phyloP scores from a whole-genome alignment of 2,888 invertebrate species.

The Allygus modestus region DNA sequence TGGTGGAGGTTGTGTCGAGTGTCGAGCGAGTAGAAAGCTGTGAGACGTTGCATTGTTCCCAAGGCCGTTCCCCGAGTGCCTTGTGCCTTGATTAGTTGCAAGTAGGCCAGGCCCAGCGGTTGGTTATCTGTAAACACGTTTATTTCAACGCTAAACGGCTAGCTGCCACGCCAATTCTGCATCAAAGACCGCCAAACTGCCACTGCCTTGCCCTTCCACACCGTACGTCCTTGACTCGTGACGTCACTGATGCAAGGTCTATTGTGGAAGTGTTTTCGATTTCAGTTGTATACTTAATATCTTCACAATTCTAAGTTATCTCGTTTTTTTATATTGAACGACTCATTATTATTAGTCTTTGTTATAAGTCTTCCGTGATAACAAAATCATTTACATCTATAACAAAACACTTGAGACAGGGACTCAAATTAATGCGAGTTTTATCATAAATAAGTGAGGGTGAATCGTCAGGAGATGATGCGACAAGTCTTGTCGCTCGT shows the following conservation, averaged over 20 bases:
- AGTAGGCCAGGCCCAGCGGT: slow-evolving; percentile 47
- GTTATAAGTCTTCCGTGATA: no score
- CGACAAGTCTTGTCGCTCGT: no score
- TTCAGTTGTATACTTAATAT: background rate
- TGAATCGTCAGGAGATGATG: no score
- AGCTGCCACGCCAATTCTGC: background rate
- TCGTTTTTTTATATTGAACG: no score
- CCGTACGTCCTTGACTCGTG: background rate
- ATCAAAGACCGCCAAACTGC: slow-evolving; percentile 5
- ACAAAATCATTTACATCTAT: no score
- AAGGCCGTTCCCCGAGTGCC: slow-evolving; percentile 49
- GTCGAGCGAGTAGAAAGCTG: slow-evolving; percentile 23
- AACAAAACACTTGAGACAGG: no score
- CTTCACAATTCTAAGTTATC: no score
- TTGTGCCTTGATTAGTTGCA: slow-evolving; percentile 39
- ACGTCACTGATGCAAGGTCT: background rate
- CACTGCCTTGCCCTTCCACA: slow-evolving; percentile 12
- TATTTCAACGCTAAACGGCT: slow-evolving; percentile 16
- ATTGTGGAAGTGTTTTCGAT: background rate
- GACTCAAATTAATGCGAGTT: no score
- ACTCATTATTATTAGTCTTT: no score
- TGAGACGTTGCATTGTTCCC: slow-evolving; percentile 36
- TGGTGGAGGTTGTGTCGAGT: background rate
- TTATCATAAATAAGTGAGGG: no score
- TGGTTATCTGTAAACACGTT: slow-evolving; percentile 37